Percentiles rank a stretch among this genome's conserved stretches.
Evolutionary conservation across 2,888 invertebrate genomes (phyloP).

Genomic region (Rhamphomyia laevipes): DNA sequence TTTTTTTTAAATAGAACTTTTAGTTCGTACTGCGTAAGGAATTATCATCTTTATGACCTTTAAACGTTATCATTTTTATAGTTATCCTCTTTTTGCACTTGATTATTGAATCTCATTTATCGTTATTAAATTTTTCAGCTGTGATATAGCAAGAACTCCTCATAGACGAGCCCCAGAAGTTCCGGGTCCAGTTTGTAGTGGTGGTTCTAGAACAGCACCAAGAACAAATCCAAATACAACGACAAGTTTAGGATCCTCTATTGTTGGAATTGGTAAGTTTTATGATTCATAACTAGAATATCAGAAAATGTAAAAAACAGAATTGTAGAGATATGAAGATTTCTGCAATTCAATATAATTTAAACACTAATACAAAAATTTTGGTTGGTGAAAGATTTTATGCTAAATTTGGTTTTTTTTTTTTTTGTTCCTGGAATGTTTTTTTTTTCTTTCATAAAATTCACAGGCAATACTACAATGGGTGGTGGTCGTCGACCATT

Average conservation of each 20-base stretch:
- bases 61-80: not conserved
- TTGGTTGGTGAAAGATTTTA: not conserved
- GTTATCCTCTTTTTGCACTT: not conserved
- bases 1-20: not conserved
- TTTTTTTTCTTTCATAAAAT: not conserved
- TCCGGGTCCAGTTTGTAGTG: conserved; percentile 28
- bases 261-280: conserved; percentile 30
- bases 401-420: not conserved
- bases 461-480: not conserved
- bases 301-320: no score
- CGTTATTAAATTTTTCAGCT: conserved; percentile 26
- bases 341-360: no score
- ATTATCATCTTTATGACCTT: no score
- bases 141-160: conserved; percentile 74
- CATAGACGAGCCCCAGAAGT: conserved; percentile 48
- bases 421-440: conserved; percentile 6
- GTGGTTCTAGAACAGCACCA: conserved; percentile 46
- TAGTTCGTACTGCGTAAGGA: no score
- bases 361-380: no score
- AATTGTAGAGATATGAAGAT: no score
- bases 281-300: no score
- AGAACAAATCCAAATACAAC: conserved; percentile 40
- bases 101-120: not conserved
- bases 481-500: conserved; percentile 34
- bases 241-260: conserved; percentile 36